phyloP scores from a whole-genome alignment of 2,888 invertebrate species.

The Sepiola atlantica region DNA sequence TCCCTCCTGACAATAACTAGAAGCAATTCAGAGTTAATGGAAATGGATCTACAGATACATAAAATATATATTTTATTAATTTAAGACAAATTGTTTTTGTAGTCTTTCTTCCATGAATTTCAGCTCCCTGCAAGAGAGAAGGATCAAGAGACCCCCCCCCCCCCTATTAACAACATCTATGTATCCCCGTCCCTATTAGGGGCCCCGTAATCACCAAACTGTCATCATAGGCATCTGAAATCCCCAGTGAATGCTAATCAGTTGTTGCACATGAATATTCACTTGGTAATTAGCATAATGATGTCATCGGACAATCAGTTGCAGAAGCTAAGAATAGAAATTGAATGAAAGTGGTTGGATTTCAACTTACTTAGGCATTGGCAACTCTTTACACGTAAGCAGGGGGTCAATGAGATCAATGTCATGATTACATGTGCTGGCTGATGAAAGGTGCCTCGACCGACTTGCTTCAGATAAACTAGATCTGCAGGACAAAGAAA shows the following conservation, averaged over 20 bases:
- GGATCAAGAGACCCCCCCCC: no score
- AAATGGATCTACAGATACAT: no score
- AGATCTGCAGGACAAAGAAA: conserved; percentile 24
- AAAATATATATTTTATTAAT: no score
- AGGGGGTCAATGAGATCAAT: conserved; percentile 66
- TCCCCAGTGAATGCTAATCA: background rate
- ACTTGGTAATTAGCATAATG: background rate
- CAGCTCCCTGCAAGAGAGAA: no score
- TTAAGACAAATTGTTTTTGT: no score
- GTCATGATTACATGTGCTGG: conserved; percentile 60
- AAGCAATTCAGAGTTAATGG: no score
- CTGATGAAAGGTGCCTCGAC: conserved; percentile 67
- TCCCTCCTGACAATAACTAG: no score
- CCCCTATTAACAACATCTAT: no score
- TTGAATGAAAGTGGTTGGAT: background rate
- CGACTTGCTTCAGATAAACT: conserved; percentile 63
- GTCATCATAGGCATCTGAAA: no score
- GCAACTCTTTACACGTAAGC: conserved; percentile 67
- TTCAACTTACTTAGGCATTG: conserved; percentile 67
- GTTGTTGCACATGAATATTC: background rate
- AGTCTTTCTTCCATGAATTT: no score
- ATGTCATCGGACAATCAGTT: background rate
- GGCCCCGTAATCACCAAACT: no score
- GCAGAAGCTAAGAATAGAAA: background rate
- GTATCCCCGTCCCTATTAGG: no score